Evolutionary conservation across 2,797 vertebrate genomes (phyloP).

Genomic region (Potorous gilbertii): DNA sequence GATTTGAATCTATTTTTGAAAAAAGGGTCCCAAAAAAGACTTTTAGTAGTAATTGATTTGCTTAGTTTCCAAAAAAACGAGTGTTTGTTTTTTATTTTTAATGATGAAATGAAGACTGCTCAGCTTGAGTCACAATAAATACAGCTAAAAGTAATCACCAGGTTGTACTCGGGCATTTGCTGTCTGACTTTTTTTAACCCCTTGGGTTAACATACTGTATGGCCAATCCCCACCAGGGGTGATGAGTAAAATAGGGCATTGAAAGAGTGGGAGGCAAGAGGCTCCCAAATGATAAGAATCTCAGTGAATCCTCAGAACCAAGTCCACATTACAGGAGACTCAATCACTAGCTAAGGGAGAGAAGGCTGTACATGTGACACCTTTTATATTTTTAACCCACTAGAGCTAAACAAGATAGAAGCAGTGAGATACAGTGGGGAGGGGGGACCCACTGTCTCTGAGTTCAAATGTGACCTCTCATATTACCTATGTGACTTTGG

Average conservation of each 20-base stretch:
- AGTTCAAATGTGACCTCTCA: not conserved
- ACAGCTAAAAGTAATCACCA: not conserved
- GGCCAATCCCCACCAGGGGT: not conserved
- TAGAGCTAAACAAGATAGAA: not conserved
- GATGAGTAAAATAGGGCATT: not conserved
- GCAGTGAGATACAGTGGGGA: not conserved
- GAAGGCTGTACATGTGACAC: not conserved
- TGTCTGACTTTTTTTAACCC: not conserved
- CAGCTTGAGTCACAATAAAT: not conserved
- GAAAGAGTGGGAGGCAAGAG: not conserved
- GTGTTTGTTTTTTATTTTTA: not conserved
- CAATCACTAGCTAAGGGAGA: not conserved
- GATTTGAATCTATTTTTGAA: not conserved
- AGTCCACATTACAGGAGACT: not conserved
- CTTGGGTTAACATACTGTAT: not conserved
- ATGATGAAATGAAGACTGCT: not conserved
- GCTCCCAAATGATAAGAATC: not conserved
- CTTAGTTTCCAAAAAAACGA: not conserved
- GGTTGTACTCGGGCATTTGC: not conserved
- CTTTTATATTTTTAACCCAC: not conserved
- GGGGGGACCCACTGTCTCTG: not conserved
- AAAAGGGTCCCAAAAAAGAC: not conserved
- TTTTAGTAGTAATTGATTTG: not conserved
- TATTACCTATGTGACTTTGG: not conserved
- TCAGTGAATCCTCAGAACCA: not conserved